These are phyloP conservation scores for Syngnathus rostellatus DNA, from an alignment of 2,797 vertebrate genomes.

Conservation along the genomic window DNA sequence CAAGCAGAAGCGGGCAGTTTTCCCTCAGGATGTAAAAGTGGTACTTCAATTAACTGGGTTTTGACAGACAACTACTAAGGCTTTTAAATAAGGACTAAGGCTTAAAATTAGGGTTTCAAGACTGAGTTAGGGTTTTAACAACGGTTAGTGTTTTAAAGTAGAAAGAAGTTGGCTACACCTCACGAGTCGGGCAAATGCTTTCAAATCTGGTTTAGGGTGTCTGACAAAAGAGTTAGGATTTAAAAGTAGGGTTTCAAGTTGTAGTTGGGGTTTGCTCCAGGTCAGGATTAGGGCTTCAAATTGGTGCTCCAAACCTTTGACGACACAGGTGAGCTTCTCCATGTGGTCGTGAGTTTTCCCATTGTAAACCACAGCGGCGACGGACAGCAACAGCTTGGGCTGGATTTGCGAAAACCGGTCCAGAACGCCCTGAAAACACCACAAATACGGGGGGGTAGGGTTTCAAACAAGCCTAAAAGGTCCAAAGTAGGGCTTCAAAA, in stretches of 20 bases:
- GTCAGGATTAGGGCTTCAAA: background rate
- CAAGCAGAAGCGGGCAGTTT: background rate
- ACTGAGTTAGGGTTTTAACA: background rate
- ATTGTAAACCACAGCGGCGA: conserved; percentile 90
- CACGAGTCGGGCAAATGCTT: background rate
- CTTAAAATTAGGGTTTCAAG: too few species aligned
- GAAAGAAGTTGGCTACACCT: background rate
- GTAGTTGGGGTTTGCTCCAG: background rate
- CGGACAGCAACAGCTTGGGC: conserved; percentile 91
- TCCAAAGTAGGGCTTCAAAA: background rate
- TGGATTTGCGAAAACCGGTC: conserved; percentile 96
- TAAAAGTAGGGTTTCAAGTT: background rate
- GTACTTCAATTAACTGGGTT: background rate
- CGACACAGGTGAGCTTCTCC: conserved; percentile 88
- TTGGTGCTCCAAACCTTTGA: conserved; percentile 74
- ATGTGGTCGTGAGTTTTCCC: conserved; percentile 85
- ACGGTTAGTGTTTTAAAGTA: background rate
- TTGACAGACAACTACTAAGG: background rate
- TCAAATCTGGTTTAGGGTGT: too few species aligned
- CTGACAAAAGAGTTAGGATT: background rate
- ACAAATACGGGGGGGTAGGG: background rate
- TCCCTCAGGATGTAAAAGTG: too few species aligned
- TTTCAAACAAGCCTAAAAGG: background rate
- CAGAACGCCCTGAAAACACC: conserved; percentile 77
- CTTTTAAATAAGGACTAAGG: too few species aligned